Evolutionary conservation across 2,797 vertebrate species (phyloP).

Genomic region (Lates japonicus): DNA sequence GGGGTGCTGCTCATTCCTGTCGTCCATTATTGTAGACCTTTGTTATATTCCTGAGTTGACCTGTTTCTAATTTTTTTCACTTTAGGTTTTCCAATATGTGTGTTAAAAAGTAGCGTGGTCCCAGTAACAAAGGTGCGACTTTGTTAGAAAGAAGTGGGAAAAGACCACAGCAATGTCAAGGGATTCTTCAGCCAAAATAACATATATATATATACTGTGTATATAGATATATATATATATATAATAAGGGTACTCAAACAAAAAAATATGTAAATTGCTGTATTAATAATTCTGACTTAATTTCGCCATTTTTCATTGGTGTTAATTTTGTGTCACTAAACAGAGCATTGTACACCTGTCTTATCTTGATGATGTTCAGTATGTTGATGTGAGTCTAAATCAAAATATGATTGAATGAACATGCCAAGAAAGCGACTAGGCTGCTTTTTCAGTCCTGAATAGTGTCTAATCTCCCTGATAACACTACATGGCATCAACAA

Average conservation of each 20-base stretch:
- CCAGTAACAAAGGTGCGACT: neutral
- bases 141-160: neutral
- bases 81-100: neutral
- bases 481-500: neutral
- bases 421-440: neutral
- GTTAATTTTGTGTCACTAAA: neutral
- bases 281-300: neutral
- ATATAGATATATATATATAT: too few relatives aligned
- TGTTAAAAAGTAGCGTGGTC: neutral
- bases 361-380: too few relatives aligned
- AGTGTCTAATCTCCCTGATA: neutral
- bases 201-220: too few relatives aligned
- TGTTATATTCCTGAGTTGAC: neutral
- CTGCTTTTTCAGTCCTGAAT: neutral
- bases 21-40: neutral
- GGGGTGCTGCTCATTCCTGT: neutral
- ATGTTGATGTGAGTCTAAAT: neutral
- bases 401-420: neutral
- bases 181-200: neutral
- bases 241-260: neutral
- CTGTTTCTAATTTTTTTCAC: neutral
- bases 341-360: too few relatives aligned
- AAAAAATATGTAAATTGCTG: neutral
- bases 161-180: neutral
- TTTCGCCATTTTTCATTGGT: neutral